Percentiles rank a stretch among this genome's conserved stretches.
Conservation (phyloP, 2,113 vertebrate genomes). For the Rhodinocichla rosea region DNA sequence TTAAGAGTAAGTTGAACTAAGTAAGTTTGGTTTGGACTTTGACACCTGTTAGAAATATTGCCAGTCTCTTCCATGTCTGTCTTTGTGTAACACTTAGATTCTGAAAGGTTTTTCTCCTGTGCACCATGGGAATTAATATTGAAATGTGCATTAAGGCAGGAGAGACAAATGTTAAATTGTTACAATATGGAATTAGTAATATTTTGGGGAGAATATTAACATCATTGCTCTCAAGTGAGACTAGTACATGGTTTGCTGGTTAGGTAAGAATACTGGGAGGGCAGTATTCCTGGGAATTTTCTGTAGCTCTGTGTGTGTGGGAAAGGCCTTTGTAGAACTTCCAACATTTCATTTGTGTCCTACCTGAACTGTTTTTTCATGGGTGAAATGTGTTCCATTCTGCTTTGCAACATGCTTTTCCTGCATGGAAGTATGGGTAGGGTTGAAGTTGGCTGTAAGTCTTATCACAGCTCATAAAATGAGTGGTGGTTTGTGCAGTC, state of each 20-base stretch:
- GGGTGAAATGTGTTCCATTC: neutral
- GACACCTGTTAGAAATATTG: rapidly evolving
- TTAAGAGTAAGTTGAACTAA: constrained; percentile 78
- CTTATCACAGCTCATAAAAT: neutral
- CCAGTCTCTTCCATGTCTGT: neutral
- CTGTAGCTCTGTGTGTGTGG: neutral
- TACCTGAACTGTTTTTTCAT: rapidly evolving
- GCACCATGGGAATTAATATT: neutral
- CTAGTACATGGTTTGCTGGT: neutral
- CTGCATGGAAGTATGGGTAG: neutral
- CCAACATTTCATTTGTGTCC: neutral
- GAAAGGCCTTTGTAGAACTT: neutral
- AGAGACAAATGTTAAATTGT: neutral
- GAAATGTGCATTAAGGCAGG: neutral
- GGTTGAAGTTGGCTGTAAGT: neutral
- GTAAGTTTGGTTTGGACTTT: neutral
- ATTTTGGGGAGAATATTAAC: neutral
- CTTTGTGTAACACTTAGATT: neutral
- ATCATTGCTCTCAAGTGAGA: neutral
- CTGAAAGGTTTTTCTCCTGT: neutral
- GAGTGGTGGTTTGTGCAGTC: neutral
- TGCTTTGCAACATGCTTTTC: neutral
- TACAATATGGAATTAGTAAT: neutral
- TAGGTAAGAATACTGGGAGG: neutral
- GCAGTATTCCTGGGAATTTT: neutral